phyloP scores from a whole-genome alignment of 2,888 invertebrate genomes.

The Drosophila prolongata region DNA sequence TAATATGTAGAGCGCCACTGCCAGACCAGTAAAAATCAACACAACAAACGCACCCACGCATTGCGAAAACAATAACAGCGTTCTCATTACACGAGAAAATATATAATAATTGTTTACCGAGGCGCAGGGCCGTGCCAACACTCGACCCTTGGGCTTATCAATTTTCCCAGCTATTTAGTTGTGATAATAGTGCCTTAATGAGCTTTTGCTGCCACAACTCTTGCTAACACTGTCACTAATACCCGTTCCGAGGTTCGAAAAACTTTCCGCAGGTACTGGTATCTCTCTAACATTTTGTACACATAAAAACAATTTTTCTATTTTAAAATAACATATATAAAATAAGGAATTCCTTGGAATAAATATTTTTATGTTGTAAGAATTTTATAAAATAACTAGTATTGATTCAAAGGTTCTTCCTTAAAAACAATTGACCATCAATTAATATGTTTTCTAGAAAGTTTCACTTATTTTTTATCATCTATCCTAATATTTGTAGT shows the following conservation, averaged over 20 bases:
- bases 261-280: conserved; percentile 68
- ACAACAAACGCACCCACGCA: conserved; percentile 54
- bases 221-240: conserved; percentile 31
- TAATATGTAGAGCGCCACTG: conserved; percentile 43
- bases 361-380: no score
- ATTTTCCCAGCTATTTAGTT: conserved; percentile 65
- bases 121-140: conserved; percentile 30
- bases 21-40: conserved; percentile 54
- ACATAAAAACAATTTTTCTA: not conserved
- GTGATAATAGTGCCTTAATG: conserved; percentile 59
- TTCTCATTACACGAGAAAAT: conserved; percentile 36
- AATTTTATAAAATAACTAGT: no score
- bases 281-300: conserved; percentile 12
- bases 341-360: no score
- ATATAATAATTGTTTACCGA: conserved; percentile 60
- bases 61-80: conserved; percentile 68
- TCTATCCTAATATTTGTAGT: no score
- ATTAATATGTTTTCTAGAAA: no score
- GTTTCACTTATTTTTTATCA: no score
- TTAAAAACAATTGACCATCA: no score
- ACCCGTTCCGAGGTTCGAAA: conserved; percentile 45
- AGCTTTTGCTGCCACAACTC: conserved; percentile 42
- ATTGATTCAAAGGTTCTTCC: no score
- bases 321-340: not conserved
- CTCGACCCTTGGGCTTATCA: conserved; percentile 61